Base-by-base conservation (phyloP, 64 coral and sea anemone species). In the Porites australiensis region DNA sequence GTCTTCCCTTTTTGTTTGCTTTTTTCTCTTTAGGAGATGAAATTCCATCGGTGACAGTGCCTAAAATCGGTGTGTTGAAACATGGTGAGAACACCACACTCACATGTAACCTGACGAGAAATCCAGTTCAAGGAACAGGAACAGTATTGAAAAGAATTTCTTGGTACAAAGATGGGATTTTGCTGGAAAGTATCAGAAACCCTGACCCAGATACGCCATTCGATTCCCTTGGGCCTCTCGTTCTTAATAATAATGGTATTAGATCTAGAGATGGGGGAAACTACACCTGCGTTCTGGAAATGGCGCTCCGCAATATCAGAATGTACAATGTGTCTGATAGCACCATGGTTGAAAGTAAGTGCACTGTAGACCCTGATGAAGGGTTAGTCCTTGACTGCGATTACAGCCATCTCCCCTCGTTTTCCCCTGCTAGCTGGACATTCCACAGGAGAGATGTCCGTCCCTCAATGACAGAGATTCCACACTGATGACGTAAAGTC, bases 261-360 rank as follows among this genome's bases (percentile, higher is more conserved):
- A 81, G 6, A 62, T 37, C 27, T 37, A 37, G 27, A 37, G 53
- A 81, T 81, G 77, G 77, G 13, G 77, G 77, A 61, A 44, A 61
- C 11, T 81, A 81, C 57, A 44, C 77, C 13, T 81, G 77, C 6
- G 2, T 81, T 13, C 55, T 81, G n/a, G 23, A 45, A 63, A 10
- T 60, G 13, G 4, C 44, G 4, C 37, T 81, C 5, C 54, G 23
- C 44, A 13, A 7, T 1, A 23, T 63, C 22, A 37, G 6, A 37
- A 3, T 12, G 61, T 15, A 81, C 77, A 81, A 60, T 15, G 77
- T 81, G 58, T 81, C 77, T 3, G 77, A 81, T 44, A 6, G 23
- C 55, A 44, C 23, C 54, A 10, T 60, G 53, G 61, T 81, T 15
- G 22, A n/a, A 57, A 60, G 77, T 81, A 61, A 81, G 77, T 81